A percentile compares a stretch with the other conserved stretches of the same genome.
phyloP scores from a whole-genome alignment of 1,140 invertebrate genomes.

The Ceratosolen solmsi region DNA sequence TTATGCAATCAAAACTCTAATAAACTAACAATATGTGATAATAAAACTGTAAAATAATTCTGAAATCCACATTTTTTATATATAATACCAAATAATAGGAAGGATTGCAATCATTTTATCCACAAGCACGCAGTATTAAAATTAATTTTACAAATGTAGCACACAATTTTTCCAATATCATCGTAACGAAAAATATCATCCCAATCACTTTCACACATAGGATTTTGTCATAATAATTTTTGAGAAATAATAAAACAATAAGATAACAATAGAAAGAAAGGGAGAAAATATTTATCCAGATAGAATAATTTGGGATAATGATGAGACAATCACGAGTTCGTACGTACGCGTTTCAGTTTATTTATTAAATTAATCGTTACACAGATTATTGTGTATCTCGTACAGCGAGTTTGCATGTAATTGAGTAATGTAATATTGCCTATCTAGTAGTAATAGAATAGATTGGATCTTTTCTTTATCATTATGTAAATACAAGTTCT shows the following conservation, averaged over 20 bases:
- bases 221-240: constrained; percentile 6
- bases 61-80: no score
- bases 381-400: constrained; percentile 72
- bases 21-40: no score
- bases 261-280: not conserved
- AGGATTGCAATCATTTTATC: no score
- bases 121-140: no score
- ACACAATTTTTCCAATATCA: constrained; percentile 52
- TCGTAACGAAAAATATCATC: constrained; percentile 53
- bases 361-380: constrained; percentile 74
- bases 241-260: constrained; percentile 34
- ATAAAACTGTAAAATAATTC: no score
- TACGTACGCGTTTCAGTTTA: constrained; percentile 73
- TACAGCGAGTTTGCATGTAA: constrained; percentile 69
- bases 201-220: not conserved
- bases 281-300: not conserved
- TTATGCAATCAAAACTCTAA: no score
- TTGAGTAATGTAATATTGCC: constrained; percentile 66
- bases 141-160: no score
- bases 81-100: no score
- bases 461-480: constrained; percentile 61
- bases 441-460: constrained; percentile 71
- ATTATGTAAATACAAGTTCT: constrained; percentile 72
- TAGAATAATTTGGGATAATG: constrained; percentile 34
- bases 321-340: constrained; percentile 54